phyloP scores from a whole-genome alignment of 1,140 invertebrate species.

The Microplitis mediator region DNA sequence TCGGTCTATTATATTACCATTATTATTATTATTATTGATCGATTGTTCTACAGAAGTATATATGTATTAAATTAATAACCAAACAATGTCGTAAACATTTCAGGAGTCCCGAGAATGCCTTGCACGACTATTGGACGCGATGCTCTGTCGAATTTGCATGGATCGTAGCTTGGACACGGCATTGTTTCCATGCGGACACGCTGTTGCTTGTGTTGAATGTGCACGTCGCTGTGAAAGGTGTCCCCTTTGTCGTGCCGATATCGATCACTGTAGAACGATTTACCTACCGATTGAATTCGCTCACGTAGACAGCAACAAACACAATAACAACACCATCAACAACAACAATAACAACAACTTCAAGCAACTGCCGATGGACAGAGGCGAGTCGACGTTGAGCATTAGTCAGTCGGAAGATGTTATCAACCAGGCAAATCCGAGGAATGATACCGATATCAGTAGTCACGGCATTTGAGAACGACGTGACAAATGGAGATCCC shows the following conservation, averaged over 20 bases:
- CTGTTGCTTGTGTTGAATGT: constrained; percentile 77
- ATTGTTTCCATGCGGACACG: constrained; percentile 82
- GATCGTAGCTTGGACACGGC: constrained; percentile 79
- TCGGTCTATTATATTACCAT: not conserved
- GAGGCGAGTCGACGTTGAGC: constrained; percentile 31
- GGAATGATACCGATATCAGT: constrained; percentile 39
- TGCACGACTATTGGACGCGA: constrained; percentile 69
- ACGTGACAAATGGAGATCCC: constrained; percentile 29
- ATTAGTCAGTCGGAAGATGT: constrained; percentile 32
- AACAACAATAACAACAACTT: constrained; percentile 37
- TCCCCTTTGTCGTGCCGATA: constrained; percentile 77
- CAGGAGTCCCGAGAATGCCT: constrained; percentile 67
- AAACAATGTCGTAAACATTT: constrained; percentile 35
- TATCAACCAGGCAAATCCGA: constrained; percentile 36
- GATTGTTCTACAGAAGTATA: constrained; percentile 7
- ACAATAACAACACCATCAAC: no score
- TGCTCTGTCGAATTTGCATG: constrained; percentile 85
- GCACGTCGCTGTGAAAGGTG: constrained; percentile 75
- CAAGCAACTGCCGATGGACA: constrained; percentile 41
- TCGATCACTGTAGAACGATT: constrained; percentile 74
- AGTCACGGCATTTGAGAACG: constrained; percentile 49
- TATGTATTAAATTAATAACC: not conserved
- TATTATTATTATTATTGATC: constrained; percentile 2
- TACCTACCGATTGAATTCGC: constrained; percentile 69
- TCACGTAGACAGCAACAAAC: constrained; percentile 47